Conservation (phyloP, 2,888 invertebrate genomes). For the Tenthredo scrophulariae region DNA sequence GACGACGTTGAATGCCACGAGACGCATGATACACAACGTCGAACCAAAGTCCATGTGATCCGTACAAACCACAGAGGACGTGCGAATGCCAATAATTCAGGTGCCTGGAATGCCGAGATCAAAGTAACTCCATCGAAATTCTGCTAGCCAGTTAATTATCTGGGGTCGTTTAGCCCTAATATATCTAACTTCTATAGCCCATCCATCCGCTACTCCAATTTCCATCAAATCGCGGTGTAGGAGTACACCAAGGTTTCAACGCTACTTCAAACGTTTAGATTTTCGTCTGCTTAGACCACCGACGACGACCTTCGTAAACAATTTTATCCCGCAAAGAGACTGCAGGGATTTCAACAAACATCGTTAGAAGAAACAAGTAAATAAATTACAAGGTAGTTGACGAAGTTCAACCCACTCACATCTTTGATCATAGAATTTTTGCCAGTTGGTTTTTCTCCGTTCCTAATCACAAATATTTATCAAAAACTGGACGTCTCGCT, state of each 20-base stretch:
- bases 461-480: not conserved
- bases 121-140: not conserved
- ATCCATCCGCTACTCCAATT: slow-evolving; percentile 34
- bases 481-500: too few species aligned
- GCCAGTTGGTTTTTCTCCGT: not conserved
- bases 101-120: not conserved
- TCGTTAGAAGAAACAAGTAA: not conserved
- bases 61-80: not conserved
- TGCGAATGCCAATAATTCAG: not conserved
- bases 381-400: not conserved
- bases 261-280: not conserved
- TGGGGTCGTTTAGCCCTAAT: slow-evolving; percentile 11
- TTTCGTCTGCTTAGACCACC: not conserved
- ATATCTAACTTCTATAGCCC: not conserved
- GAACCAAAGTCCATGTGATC: not conserved
- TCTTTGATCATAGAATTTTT: not conserved
- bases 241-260: not conserved
- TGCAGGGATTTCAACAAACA: not conserved
- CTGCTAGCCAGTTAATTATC: slow-evolving; percentile 36
- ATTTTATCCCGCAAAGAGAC: not conserved
- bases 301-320: not conserved
- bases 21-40: not conserved
- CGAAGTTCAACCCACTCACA: not conserved
- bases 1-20: not conserved
- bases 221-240: not conserved